Conservation (phyloP, 2,113 vertebrate species). For the Tragelaphus buxtoni region DNA sequence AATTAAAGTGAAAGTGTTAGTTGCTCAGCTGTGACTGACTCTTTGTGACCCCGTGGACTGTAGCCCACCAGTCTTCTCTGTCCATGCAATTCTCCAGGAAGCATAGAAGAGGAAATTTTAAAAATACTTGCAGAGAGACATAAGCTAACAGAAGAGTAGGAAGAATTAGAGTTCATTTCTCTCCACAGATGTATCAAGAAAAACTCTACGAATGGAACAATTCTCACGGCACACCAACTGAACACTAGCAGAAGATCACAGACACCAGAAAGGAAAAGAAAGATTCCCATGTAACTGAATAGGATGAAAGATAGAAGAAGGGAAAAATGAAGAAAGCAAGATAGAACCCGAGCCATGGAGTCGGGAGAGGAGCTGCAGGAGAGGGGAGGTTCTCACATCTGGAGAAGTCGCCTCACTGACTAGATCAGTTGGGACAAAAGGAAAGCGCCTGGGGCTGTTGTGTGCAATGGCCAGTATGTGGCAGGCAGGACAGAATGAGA, state of each 20-base stretch:
- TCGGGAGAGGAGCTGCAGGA: neutral
- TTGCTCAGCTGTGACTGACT: neutral
- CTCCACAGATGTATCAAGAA: neutral
- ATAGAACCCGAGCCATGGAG: neutral
- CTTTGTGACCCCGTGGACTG: neutral
- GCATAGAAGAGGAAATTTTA: neutral
- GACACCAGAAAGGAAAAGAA: neutral
- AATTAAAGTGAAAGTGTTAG: neutral
- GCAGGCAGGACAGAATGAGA: neutral
- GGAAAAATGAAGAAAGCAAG: neutral
- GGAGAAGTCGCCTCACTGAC: neutral
- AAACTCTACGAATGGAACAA: neutral
- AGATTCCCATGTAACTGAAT: neutral
- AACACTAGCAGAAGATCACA: neutral
- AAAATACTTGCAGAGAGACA: neutral
- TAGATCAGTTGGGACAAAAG: neutral
- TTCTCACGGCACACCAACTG: neutral
- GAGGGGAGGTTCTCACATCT: neutral
- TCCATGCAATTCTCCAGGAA: neutral
- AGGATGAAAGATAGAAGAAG: neutral
- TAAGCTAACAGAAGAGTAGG: neutral
- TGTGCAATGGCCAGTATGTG: neutral
- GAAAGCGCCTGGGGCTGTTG: rapidly evolving
- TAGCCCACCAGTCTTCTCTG: neutral
- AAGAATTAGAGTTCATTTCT: neutral